A percentile compares a stretch with the other conserved stretches of the same genome.
Conservation (phyloP, 2,888 invertebrate species). For the Cordilura impudica region DNA sequence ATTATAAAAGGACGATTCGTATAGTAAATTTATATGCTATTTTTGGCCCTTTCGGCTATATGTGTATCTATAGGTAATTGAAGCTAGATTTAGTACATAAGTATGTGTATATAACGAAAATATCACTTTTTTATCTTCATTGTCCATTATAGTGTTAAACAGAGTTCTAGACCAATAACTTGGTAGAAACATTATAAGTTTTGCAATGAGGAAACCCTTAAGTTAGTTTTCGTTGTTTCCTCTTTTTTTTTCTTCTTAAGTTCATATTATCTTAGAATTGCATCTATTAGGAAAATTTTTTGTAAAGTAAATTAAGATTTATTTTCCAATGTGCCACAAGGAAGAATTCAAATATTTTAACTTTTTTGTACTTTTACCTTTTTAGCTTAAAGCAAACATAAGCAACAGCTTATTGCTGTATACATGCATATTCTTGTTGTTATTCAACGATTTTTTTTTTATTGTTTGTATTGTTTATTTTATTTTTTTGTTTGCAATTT, state of each 20-base stretch:
- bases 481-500: background rate
- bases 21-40: too few species aligned
- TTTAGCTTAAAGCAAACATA: background rate
- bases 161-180: background rate
- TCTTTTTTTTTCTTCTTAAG: background rate
- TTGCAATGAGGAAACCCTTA: background rate
- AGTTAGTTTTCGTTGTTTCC: background rate
- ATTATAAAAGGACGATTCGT: too few species aligned
- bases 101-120: too few species aligned
- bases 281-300: constrained; percentile 52
- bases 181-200: too few species aligned
- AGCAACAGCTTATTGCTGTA: background rate
- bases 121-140: background rate
- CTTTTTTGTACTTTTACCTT: too few species aligned
- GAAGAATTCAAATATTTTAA: too few species aligned
- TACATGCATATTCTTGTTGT: background rate
- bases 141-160: background rate
- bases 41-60: too few species aligned
- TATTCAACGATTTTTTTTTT: background rate
- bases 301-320: constrained; percentile 42
- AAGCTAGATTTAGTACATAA: too few species aligned
- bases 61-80: too few species aligned
- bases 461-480: background rate
- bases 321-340: background rate
- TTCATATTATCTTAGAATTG: constrained; percentile 48